phyloP scores from a whole-genome alignment of 1,140 invertebrate species.

The Drosophila santomea region DNA sequence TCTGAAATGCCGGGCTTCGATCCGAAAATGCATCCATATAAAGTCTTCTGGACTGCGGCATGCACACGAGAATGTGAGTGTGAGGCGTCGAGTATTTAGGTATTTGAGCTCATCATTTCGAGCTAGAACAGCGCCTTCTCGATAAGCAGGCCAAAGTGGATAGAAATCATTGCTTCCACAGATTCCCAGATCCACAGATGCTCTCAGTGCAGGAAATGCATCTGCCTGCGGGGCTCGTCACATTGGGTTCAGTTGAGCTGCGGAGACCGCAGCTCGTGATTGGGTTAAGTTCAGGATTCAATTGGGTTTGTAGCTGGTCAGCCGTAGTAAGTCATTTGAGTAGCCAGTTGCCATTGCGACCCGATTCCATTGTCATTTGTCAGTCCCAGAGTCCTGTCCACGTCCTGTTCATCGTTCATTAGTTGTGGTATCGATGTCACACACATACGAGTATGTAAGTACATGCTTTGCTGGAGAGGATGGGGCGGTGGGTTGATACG shows the following conservation, averaged over 20 bases:
- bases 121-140: too few relatives aligned
- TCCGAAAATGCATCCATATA: slow-evolving; percentile 18
- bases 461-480: neutral
- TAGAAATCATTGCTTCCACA: too few relatives aligned
- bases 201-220: neutral
- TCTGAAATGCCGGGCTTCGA: slow-evolving; percentile 41
- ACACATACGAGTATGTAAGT: neutral
- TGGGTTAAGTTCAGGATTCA: slow-evolving; percentile 33
- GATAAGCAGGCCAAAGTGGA: too few relatives aligned
- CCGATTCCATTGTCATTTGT: slow-evolving; percentile 53
- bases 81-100: slow-evolving; percentile 2
- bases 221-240: neutral
- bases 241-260: neutral
- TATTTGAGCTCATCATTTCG: neutral
- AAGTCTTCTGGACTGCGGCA: slow-evolving; percentile 2
- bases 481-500: neutral
- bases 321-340: slow-evolving; percentile 30
- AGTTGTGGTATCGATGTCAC: slow-evolving; percentile 64
- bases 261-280: slow-evolving; percentile 20
- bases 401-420: slow-evolving; percentile 52
- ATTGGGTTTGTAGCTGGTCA: slow-evolving; percentile 27
- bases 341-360: neutral
- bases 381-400: slow-evolving; percentile 41
- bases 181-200: too few relatives aligned
- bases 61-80: neutral